Evolutionary conservation across 2,888 invertebrate genomes (phyloP).

Genomic region (Arenicola marina): DNA sequence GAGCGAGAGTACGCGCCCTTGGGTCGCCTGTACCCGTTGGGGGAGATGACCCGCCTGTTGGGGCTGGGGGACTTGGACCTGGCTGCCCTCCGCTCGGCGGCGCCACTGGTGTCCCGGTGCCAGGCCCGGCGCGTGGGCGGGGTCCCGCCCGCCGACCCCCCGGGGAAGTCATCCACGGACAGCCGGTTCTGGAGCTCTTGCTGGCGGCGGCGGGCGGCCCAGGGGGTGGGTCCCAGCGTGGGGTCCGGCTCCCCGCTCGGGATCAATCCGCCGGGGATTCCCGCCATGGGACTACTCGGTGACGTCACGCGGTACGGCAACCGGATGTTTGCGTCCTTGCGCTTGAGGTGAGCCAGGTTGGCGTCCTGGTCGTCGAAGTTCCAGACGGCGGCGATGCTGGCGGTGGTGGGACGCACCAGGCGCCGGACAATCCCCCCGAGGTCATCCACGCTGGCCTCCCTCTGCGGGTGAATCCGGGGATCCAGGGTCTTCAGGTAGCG

Average conservation of each 20-base stretch:
- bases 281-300: neutral
- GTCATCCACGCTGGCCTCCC: constrained; percentile 35
- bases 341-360: constrained; percentile 14
- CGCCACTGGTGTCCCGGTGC: no score
- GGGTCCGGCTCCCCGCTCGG: neutral
- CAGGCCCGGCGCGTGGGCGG: no score
- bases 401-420: constrained; percentile 41
- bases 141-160: no score
- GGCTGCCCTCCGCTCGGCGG: no score
- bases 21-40: no score
- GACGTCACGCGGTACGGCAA: constrained; percentile 6
- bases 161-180: no score
- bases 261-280: neutral
- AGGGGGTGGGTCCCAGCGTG: no score
- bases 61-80: no score
- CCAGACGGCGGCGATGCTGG: constrained; percentile 31
- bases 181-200: no score
- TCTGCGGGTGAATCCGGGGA: constrained; percentile 19
- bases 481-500: constrained; percentile 6
- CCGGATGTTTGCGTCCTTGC: constrained; percentile 2
- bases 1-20: no score
- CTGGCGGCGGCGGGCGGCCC: no score
- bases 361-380: constrained; percentile 26
- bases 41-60: no score
- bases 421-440: constrained; percentile 43